Evolutionary conservation across 2,888 invertebrate species (phyloP), one percentile per base, ranked within the genome.

Genomic region (Calliphora vomitoria): DNA sequence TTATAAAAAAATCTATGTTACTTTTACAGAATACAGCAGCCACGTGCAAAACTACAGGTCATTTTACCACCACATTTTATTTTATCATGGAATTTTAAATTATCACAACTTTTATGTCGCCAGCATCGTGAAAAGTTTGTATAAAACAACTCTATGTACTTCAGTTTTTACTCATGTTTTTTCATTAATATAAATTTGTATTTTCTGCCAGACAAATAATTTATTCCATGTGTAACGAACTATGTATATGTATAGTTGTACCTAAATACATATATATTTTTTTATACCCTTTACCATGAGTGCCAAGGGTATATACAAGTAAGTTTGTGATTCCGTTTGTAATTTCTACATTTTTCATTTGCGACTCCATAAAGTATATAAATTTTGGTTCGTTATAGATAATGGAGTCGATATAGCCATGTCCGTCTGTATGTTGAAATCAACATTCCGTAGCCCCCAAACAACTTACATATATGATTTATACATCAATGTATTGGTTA

Each of bases 101-200:
- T 89, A 80, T 89, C 89, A 89, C 90, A 91, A 89, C 89, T 92
- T 86, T 90, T 91, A 85, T 89, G 91, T 89, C 91, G 89, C 89
- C 91, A 91, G 86, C 90, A 89, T 88, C 90, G 87, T 80, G 89
- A 89, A 90, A 92, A 91, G 91, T 92, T 92, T 90, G 90, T 91
- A 90, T 89, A 82, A 78, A 81, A 72, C 4, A 72, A 60, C 35
- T 35, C 6, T 35, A 35, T 35, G 8, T 38, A 60, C 55, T 55
- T 38, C 10, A 11, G 38, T 58, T 41, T 68, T 18, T 60, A 55
- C 60, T 64, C 35, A 58, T 68, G 1, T 47, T 64, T 47, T 64
- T 64, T 41, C 25, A 64, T 80, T 38, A 50, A 11, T 38, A 41
- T 41, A 66, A 4, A 18, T 50, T 47, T 25, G 10, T 47, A 44